Conservation (phyloP, 2,888 invertebrate species). For the Mantis religiosa region DNA sequence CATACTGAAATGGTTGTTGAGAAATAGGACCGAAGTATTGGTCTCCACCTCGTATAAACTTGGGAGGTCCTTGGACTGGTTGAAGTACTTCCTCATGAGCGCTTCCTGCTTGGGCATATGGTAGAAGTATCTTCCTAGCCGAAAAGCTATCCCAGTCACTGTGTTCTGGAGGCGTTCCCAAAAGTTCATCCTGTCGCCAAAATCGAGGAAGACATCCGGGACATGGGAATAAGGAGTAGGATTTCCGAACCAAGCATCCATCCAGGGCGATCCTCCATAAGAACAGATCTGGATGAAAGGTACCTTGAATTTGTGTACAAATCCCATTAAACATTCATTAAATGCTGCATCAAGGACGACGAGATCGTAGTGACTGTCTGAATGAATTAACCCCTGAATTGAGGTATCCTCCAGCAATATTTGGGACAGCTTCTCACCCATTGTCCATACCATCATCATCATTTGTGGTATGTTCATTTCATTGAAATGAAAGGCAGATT, state of each 20-base stretch:
- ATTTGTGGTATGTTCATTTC: background rate
- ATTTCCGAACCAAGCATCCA: constrained; percentile 48
- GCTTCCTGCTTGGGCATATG: constrained; percentile 19
- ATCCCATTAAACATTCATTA: constrained; percentile 26
- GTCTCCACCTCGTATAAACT: constrained; percentile 28
- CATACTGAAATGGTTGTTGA: constrained; percentile 37
- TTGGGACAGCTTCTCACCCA: background rate
- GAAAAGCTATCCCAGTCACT: constrained; percentile 30
- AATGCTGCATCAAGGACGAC: constrained; percentile 24
- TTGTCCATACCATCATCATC: background rate
- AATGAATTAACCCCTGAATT: constrained; percentile 17
- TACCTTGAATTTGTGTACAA: constrained; percentile 26
- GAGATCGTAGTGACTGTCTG: constrained; percentile 23
- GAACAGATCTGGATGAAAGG: constrained; percentile 43
- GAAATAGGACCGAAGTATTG: constrained; percentile 33
- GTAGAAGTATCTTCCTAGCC: background rate
- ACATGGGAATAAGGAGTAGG: constrained; percentile 49
- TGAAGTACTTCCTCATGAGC: constrained; percentile 19
- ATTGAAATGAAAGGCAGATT: background rate
- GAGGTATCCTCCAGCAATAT: background rate
- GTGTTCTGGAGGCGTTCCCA: constrained; percentile 48
- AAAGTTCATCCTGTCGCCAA: constrained; percentile 47
- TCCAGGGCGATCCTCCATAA: constrained; percentile 45
- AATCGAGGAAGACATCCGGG: constrained; percentile 49
- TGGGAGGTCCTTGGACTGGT: constrained; percentile 20